Evolutionary conservation across 2,113 vertebrate genomes (phyloP).

Genomic region (Cromileptes altivelis): DNA sequence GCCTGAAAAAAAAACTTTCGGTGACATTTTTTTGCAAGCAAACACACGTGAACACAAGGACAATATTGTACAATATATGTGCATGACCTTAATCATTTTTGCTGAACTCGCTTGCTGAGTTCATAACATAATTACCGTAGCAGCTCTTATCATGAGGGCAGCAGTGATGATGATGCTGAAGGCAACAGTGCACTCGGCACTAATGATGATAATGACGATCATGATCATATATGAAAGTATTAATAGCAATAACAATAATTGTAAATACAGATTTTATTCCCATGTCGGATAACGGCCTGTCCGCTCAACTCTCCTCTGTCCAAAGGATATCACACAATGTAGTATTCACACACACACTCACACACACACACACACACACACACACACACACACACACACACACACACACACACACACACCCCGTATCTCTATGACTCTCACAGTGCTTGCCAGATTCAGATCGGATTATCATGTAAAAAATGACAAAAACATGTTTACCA

Average conservation of each 20-base stretch:
- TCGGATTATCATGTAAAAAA: conserved; percentile 79
- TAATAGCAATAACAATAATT: conserved; percentile 44
- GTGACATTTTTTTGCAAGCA: too few relatives aligned
- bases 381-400: conserved; percentile 27
- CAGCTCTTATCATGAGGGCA: background rate
- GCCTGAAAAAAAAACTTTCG: too few relatives aligned
- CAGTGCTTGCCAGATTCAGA: conserved; percentile 72
- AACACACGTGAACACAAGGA: too few relatives aligned
- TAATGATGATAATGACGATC: conserved; percentile 29
- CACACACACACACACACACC: conserved; percentile 29
- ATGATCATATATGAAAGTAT: conserved; percentile 33
- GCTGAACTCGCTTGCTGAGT: too few relatives aligned
- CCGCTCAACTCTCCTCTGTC: conserved; percentile 67
- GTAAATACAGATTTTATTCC: conserved; percentile 72
- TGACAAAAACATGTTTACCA: conserved; percentile 84
- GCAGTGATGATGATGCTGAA: conserved; percentile 9
- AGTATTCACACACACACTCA: conserved; percentile 13
- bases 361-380: conserved; percentile 29
- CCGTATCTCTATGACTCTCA: conserved; percentile 52
- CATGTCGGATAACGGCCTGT: conserved; percentile 49
- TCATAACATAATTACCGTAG: too few relatives aligned
- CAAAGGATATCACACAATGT: conserved; percentile 37
- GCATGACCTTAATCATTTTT: too few relatives aligned
- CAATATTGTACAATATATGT: too few relatives aligned
- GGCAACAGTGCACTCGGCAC: background rate